Percentiles rank a stretch among this genome's conserved stretches.
phyloP scores from a whole-genome alignment of 2,113 vertebrate genomes.

The Colistium nudipinnis region DNA sequence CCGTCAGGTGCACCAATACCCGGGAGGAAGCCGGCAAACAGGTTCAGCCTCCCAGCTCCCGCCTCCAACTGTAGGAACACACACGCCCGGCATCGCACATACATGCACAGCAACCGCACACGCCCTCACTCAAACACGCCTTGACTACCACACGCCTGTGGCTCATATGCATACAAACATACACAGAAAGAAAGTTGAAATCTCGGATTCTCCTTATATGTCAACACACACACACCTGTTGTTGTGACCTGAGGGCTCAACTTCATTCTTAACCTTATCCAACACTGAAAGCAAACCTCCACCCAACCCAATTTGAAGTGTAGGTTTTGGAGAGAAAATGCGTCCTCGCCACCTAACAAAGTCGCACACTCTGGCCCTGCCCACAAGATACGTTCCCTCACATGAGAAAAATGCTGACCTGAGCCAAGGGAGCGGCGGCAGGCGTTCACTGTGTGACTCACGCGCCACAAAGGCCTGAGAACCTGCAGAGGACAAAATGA shows the following conservation, averaged over 20 bases:
- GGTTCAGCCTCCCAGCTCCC: slow-evolving; percentile 60
- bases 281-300: too few species aligned
- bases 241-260: too few species aligned
- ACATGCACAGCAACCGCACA: neutral
- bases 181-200: neutral
- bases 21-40: slow-evolving; percentile 65
- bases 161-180: slow-evolving; percentile 31
- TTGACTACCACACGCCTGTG: slow-evolving; percentile 22
- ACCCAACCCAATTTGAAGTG: too few species aligned
- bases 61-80: slow-evolving; percentile 29
- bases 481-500: neutral
- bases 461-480: neutral
- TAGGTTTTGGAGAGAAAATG: too few species aligned
- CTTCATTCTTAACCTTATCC: too few species aligned
- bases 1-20: slow-evolving; percentile 26
- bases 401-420: slow-evolving; percentile 18
- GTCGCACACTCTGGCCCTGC: neutral
- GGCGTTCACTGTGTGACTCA: slow-evolving; percentile 50
- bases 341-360: too few species aligned
- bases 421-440: slow-evolving; percentile 58
- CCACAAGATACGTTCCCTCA: slow-evolving; percentile 8
- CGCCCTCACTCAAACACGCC: slow-evolving; percentile 52
- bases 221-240: neutral
- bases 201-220: neutral
- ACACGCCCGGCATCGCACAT: neutral